Evolutionary conservation across 2,888 invertebrate species (phyloP).

Genomic region (Drosophila acutilabella): DNA sequence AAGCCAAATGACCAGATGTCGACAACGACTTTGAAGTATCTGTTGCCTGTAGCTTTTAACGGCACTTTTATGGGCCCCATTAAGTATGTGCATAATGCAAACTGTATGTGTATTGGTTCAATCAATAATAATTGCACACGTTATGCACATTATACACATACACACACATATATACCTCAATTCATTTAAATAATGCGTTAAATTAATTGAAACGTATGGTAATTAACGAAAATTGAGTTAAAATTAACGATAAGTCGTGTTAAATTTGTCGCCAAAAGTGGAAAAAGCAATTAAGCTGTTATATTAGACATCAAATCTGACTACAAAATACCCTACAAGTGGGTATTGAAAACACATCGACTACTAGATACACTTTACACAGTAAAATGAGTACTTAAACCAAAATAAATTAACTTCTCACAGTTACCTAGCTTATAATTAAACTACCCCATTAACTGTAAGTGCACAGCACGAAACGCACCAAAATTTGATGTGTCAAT

Average conservation of each 20-base stretch:
- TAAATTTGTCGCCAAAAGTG: constrained; percentile 9
- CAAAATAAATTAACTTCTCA: not conserved
- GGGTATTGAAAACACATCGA: not conserved
- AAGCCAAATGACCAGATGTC: constrained; percentile 27
- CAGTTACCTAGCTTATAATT: not conserved
- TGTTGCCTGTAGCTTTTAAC: constrained; percentile 46
- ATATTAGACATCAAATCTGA: not conserved
- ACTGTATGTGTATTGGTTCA: constrained; percentile 5
- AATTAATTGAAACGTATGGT: constrained; percentile 42
- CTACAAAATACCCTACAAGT: not conserved
- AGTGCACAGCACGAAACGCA: constrained; percentile 3
- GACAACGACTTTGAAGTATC: constrained; percentile 46
- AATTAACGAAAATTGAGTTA: constrained; percentile 18
- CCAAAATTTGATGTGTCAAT: constrained; percentile 61
- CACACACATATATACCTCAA: constrained; percentile 6
- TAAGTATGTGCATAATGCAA: constrained; percentile 31
- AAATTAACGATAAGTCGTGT: constrained; percentile 14
- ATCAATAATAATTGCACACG: constrained; percentile 11
- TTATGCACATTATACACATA: constrained; percentile 5
- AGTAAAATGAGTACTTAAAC: too few relatives aligned
- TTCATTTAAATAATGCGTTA: constrained; percentile 33
- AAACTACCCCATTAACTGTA: not conserved
- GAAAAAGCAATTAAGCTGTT: not conserved
- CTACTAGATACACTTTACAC: too few relatives aligned
- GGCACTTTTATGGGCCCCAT: constrained; percentile 52